phyloP scores from a whole-genome alignment of 2,113 vertebrate genomes.

The Thamnophis sirtalis region DNA sequence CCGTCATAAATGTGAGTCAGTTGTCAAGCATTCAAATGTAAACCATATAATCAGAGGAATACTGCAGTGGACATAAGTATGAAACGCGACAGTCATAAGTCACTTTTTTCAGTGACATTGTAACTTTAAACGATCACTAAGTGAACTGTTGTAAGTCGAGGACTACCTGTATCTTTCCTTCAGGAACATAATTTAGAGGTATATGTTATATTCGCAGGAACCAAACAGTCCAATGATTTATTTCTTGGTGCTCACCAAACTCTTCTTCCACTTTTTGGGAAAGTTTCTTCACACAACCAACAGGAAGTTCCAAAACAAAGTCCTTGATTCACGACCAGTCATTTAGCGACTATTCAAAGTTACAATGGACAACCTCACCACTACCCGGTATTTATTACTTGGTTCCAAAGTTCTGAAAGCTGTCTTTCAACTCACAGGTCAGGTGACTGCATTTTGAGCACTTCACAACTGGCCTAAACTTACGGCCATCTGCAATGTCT shows the following conservation, averaged over 20 bases:
- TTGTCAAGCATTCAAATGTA: no score
- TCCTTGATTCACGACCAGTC: neutral
- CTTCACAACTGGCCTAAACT: neutral
- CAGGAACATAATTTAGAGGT: neutral
- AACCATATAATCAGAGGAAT: no score
- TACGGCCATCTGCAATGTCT: neutral
- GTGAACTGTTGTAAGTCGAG: no score
- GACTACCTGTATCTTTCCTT: neutral
- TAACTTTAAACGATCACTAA: no score
- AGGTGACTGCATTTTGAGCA: neutral
- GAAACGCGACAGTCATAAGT: no score
- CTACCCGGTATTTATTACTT: neutral
- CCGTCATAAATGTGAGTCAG: no score
- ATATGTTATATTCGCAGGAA: neutral
- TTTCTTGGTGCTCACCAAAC: neutral
- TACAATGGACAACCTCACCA: neutral
- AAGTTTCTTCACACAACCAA: neutral
- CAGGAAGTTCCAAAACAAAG: neutral
- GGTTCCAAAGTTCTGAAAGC: neutral
- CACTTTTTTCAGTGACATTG: no score
- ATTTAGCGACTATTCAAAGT: neutral
- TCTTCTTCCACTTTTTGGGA: neutral
- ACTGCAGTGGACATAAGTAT: no score
- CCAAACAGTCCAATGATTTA: neutral
- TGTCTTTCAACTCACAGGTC: neutral